These are phyloP conservation scores for Drusus annulatus DNA, from an alignment of 1,140 invertebrate genomes.

Conservation along the genomic window DNA sequence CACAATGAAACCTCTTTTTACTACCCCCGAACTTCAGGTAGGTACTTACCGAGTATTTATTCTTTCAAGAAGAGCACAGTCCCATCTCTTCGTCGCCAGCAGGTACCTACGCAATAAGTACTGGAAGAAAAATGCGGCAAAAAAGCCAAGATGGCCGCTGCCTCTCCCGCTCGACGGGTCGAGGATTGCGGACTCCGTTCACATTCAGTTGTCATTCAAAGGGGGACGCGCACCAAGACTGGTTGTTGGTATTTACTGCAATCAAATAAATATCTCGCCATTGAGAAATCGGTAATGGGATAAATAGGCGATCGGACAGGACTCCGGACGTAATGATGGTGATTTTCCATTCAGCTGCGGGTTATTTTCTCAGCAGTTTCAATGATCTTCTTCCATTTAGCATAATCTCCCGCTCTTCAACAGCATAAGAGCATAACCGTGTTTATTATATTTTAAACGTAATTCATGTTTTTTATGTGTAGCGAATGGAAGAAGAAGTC, in stretches of 20 bases:
- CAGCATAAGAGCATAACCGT: too few species aligned
- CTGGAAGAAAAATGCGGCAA: not conserved
- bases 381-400: too few species aligned
- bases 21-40: too few species aligned
- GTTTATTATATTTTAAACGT: too few species aligned
- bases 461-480: too few species aligned
- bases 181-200: conserved; percentile 12
- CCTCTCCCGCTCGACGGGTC: conserved; percentile 27
- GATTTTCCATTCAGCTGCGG: not conserved
- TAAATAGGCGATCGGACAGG: not conserved
- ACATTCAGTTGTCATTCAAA: conserved; percentile 43
- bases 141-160: conserved; percentile 20
- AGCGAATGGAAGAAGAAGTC: too few species aligned
- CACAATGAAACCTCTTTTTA: too few species aligned
- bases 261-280: conserved; percentile 35
- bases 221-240: conserved; percentile 1
- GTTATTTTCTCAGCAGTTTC: too few species aligned
- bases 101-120: not conserved
- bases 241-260: conserved; percentile 26
- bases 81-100: too few species aligned
- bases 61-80: too few species aligned
- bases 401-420: too few species aligned
- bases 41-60: too few species aligned
- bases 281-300: conserved; percentile 15
- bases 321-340: not conserved